phyloP scores from a whole-genome alignment of 1,140 invertebrate genomes.

The Carcinoscorpius rotundicauda region DNA sequence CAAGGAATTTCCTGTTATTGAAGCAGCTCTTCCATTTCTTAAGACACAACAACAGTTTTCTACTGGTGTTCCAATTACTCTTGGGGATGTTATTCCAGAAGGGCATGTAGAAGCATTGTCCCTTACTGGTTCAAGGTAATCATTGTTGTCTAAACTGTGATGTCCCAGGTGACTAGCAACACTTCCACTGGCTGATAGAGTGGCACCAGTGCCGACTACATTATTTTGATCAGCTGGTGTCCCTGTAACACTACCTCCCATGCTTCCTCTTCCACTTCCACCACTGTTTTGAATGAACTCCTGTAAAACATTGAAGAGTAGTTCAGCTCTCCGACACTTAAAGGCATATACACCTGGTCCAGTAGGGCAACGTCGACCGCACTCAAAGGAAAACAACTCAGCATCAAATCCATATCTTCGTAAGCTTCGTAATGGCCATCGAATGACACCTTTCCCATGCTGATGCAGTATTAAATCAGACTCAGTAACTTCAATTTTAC shows the following conservation, averaged over 20 bases:
- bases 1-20: slow-evolving; percentile 28
- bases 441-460: slow-evolving; percentile 51
- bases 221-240: too few relatives aligned
- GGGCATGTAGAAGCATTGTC: too few relatives aligned
- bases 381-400: slow-evolving; percentile 89
- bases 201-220: too few relatives aligned
- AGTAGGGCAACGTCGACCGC: slow-evolving; percentile 81
- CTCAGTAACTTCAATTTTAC: slow-evolving; percentile 75
- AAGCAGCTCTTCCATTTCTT: slow-evolving; percentile 5
- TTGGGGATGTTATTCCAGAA: too few relatives aligned
- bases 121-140: slow-evolving; percentile 12
- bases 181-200: too few relatives aligned
- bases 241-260: too few relatives aligned
- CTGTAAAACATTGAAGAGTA: slow-evolving; percentile 78
- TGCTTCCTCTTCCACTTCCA: background rate
- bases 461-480: slow-evolving; percentile 69
- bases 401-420: slow-evolving; percentile 89
- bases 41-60: too few relatives aligned
- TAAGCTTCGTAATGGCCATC: slow-evolving; percentile 66
- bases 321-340: slow-evolving; percentile 72
- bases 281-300: slow-evolving; percentile 52
- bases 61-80: too few relatives aligned
- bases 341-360: slow-evolving; percentile 89
- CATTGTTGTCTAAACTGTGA: background rate
- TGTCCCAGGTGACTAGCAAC: too few relatives aligned